These are phyloP conservation scores for Hymenochirus boettgeri DNA, from an alignment of 2,113 vertebrate species.

Conservation along the genomic window DNA sequence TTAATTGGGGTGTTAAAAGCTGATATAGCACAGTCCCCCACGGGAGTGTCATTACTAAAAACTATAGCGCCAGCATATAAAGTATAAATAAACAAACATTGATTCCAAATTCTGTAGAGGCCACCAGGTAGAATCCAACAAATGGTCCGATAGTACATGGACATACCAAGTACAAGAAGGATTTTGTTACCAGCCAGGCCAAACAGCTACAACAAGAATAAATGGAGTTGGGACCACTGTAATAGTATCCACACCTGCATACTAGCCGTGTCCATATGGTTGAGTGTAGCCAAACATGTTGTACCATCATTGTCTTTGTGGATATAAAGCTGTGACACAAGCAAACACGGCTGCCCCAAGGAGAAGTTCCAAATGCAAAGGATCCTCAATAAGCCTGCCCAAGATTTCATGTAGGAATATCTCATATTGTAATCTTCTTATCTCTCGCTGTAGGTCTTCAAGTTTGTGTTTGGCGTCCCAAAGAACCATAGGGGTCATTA, in stretches of 20 bases:
- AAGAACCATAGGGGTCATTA: conserved; percentile 57
- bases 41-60: conserved; percentile 82
- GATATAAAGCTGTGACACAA: conserved; percentile 88
- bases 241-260: conserved; percentile 65
- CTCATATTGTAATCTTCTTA: conserved; percentile 75
- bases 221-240: conserved; percentile 87
- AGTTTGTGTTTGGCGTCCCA: conserved; percentile 59
- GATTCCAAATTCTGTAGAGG: conserved; percentile 84
- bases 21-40: conserved; percentile 82
- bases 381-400: conserved; percentile 85
- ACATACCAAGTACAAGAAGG: conserved; percentile 84
- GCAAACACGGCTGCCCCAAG: conserved; percentile 85
- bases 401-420: conserved; percentile 93
- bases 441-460: conserved; percentile 73
- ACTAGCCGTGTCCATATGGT: conserved; percentile 62
- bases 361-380: conserved; percentile 76
- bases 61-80: conserved; percentile 77
- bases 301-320: conserved; percentile 95
- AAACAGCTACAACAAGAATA: conserved; percentile 76
- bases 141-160: conserved; percentile 88
- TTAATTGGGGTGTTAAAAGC: conserved; percentile 79
- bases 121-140: conserved; percentile 91
- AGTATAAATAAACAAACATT: conserved; percentile 76
- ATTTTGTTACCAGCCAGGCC: conserved; percentile 83
- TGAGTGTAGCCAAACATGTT: conserved; percentile 82